phyloP scores from a whole-genome alignment of 1,140 invertebrate species.

The Apolygus lucorum region DNA sequence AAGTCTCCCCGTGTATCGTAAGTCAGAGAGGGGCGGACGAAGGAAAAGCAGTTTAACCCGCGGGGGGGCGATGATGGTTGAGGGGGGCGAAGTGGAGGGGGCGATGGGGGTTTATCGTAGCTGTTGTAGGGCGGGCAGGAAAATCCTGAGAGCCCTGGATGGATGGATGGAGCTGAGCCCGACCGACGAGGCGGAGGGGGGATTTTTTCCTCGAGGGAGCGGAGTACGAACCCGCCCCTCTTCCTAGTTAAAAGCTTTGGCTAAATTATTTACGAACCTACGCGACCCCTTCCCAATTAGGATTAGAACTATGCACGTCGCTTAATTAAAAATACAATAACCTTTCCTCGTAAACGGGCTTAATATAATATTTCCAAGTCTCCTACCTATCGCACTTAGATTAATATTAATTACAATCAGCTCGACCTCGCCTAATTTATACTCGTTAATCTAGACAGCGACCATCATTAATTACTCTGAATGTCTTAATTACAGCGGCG shows the following conservation, averaged over 20 bases:
- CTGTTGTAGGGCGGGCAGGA: too few species aligned
- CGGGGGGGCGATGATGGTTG: not conserved
- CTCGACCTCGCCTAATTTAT: not conserved
- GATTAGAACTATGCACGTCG: not conserved
- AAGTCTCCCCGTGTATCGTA: not conserved
- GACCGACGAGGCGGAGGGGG: not conserved
- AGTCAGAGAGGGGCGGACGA: not conserved
- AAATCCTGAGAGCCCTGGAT: not conserved
- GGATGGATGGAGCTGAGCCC: not conserved
- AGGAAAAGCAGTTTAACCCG: not conserved
- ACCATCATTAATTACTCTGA: not conserved
- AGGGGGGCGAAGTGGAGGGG: not conserved
- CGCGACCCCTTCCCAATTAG: not conserved
- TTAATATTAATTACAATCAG: conserved; percentile 2
- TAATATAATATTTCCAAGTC: not conserved
- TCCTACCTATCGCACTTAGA: not conserved
- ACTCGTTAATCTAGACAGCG: not conserved
- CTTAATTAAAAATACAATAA: conserved; percentile 3
- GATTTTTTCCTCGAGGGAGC: not conserved
- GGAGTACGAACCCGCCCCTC: not conserved
- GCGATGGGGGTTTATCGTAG: not conserved
- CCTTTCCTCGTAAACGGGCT: not conserved
- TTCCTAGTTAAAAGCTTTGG: not conserved
- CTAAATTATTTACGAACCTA: not conserved
- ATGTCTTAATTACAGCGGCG: too few species aligned